Evolutionary conservation across 2,888 invertebrate species (phyloP).

Genomic region (Orgyia antiqua): DNA sequence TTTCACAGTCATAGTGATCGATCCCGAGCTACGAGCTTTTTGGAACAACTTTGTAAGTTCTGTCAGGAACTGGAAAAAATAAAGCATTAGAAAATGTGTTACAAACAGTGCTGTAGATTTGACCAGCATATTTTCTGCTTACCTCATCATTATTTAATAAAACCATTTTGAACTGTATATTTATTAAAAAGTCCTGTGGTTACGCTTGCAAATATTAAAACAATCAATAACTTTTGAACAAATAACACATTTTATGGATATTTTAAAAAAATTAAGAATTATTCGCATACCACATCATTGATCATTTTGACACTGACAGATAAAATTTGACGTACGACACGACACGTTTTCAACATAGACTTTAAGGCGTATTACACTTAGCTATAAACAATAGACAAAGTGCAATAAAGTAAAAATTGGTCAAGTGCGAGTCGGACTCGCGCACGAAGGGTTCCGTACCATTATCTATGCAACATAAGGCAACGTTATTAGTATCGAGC

Average conservation of each 20-base stretch:
- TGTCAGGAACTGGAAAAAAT: slow-evolving; percentile 85
- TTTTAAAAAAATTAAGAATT: slow-evolving; percentile 13
- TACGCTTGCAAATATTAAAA: slow-evolving; percentile 11
- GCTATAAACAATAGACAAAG: no score
- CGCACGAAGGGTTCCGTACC: no score
- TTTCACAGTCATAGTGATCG: slow-evolving; percentile 94
- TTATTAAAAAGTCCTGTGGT: slow-evolving; percentile 9
- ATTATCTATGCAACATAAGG: no score
- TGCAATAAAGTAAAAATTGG: no score
- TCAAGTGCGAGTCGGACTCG: no score
- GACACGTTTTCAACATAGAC: no score
- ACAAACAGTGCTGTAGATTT: not conserved
- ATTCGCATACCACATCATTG: not conserved
- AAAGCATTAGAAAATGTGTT: slow-evolving; percentile 5
- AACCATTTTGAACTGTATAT: slow-evolving; percentile 71
- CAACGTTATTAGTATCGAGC: no score
- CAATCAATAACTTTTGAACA: slow-evolving; percentile 15
- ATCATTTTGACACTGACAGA: no score
- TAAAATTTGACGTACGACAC: no score
- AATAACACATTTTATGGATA: slow-evolving; percentile 31
- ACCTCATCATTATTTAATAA: slow-evolving; percentile 83
- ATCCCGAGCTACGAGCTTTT: slow-evolving; percentile 87
- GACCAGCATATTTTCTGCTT: slow-evolving; percentile 21
- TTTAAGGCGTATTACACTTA: no score
- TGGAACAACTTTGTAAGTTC: slow-evolving; percentile 92